Conservation (phyloP, 2,888 invertebrate species). For the Harpalus rubripes region DNA sequence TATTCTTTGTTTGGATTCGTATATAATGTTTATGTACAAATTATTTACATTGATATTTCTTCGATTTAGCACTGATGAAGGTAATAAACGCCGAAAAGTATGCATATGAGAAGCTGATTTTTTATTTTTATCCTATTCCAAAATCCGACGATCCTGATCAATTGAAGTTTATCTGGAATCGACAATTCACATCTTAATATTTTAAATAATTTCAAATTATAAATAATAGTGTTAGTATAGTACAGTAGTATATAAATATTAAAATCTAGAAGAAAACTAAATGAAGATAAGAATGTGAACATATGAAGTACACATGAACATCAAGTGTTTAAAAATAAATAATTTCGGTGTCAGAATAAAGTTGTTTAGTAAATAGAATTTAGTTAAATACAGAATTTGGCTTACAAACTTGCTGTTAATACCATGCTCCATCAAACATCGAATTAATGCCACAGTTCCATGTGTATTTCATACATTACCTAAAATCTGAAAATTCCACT, state of each 20-base stretch:
- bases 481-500: slow-evolving; percentile 34
- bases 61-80: too few relatives aligned
- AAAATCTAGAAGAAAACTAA: not conserved
- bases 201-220: too few relatives aligned
- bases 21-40: too few relatives aligned
- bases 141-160: too few relatives aligned
- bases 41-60: too few relatives aligned
- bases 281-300: not conserved
- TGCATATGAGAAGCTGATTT: too few relatives aligned
- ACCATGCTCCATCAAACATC: slow-evolving; percentile 49
- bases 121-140: too few relatives aligned
- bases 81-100: too few relatives aligned
- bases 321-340: not conserved
- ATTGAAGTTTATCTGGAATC: too few relatives aligned
- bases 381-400: not conserved
- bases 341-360: not conserved
- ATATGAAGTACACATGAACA: not conserved
- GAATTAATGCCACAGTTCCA: slow-evolving; percentile 44
- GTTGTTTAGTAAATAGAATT: not conserved
- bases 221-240: not conserved
- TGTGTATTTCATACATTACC: slow-evolving; percentile 56
- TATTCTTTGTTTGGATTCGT: too few relatives aligned
- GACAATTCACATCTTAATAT: too few relatives aligned
- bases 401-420: slow-evolving; percentile 50
- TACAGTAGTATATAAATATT: not conserved